Base-by-base conservation (phyloP, 2,113 vertebrate genomes). In the Chaetops frenatus region DNA sequence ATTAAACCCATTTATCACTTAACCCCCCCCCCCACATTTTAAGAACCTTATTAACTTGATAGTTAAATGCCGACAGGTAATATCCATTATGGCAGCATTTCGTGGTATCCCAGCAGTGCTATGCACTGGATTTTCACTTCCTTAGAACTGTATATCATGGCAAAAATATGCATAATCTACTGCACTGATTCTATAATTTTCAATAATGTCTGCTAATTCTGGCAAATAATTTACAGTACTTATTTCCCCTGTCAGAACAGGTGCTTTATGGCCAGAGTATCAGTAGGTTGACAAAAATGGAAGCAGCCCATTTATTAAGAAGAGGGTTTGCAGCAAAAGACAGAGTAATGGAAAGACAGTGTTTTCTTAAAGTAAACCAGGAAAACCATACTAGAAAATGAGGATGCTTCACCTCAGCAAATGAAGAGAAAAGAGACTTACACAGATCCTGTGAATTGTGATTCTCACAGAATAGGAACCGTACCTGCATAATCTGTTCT, bases 401-500 rank as follows among this genome's bases (percentile, higher is more conserved):
- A 84, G 17, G 18, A 81, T 36, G 72, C 18, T 45, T 53, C 57
- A 62, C 14, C 35, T 66, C 29, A 33, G 72, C 27, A 81, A 88
- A 90, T 0, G 3, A 42, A 82, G n/a, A 76, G 33, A 71, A 69
- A 61, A 90, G 77, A 36, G 56, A 86, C 78, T 91, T 72, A 74
- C 51, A 24, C 4, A 66, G 33, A 29, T 71, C 56, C 53, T 7
- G 11, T 1, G 4, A 74, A 78, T 6, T 31, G 72, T 19, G n/a
- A 78, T 90, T 95, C 72, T 88, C 74, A 84, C 3, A 33, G 69
- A 81, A 81, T 1, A 90, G 81, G 73, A 86, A 62, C 60, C 64
- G 5, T 98, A 99, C 99, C 99, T 98, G 99, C 98, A 90, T 98
- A 98, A 97, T 99, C 99, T 56, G 98, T 99, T 95, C 98, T 98